Evolutionary conservation across 2,797 vertebrate species (phyloP).

Genomic region (Bradypus variegatus): DNA sequence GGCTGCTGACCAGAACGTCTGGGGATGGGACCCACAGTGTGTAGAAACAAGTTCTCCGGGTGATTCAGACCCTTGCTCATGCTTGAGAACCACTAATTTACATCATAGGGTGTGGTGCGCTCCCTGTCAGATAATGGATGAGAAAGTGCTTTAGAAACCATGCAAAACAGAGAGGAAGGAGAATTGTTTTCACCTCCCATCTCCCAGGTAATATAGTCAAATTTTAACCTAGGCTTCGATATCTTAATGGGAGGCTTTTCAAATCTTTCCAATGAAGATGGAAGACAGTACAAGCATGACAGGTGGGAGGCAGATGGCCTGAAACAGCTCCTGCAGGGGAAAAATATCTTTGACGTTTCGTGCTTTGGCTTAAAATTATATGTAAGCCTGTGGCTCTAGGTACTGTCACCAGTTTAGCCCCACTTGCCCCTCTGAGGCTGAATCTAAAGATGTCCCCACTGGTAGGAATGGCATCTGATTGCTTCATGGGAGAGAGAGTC

Average conservation of each 20-base stretch:
- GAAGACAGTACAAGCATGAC: too few relatives aligned
- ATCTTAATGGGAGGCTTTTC: background rate
- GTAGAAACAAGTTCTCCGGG: background rate
- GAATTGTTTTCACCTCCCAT: background rate
- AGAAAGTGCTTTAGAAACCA: background rate
- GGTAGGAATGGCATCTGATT: background rate
- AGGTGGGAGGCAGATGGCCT: background rate
- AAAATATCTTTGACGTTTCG: background rate
- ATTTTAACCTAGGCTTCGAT: background rate
- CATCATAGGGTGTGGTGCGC: rapidly evolving
- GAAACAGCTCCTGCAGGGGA: background rate
- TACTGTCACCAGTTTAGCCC: background rate
- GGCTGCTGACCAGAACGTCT: background rate
- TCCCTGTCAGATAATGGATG: background rate
- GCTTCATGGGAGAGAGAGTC: background rate
- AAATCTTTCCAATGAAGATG: background rate
- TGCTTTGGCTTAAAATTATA: background rate
- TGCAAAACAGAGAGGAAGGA: background rate
- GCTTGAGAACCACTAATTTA: background rate
- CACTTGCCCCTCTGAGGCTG: too few relatives aligned
- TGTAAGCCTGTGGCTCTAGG: background rate
- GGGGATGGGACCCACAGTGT: too few relatives aligned
- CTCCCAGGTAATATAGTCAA: background rate
- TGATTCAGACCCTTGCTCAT: background rate
- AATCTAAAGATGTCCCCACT: too few relatives aligned